These are phyloP conservation scores for Pagetopsis macropterus DNA, from an alignment of 2,797 vertebrate species.

Conservation along the genomic window DNA sequence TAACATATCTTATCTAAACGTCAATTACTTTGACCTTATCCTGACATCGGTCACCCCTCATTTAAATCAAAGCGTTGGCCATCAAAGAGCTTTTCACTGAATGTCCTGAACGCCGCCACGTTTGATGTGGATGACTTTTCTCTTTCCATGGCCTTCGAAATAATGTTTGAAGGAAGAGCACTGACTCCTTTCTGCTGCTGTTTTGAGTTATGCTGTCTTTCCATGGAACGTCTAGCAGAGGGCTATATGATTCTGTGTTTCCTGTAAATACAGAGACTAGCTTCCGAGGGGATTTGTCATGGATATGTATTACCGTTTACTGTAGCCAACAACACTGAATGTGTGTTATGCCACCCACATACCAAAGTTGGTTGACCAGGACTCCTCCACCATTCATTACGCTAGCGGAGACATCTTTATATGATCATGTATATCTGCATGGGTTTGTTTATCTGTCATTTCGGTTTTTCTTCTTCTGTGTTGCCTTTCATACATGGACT, in stretches of 20 bases:
- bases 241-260: too few relatives aligned
- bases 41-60: slow-evolving; percentile 4
- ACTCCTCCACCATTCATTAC: too few relatives aligned
- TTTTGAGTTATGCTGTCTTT: not conserved
- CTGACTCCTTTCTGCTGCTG: not conserved
- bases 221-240: not conserved
- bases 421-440: not conserved
- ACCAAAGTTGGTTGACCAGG: too few relatives aligned
- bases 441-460: not conserved
- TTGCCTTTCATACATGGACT: not conserved
- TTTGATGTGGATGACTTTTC: slow-evolving; percentile 55
- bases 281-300: too few relatives aligned
- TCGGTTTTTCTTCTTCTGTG: not conserved
- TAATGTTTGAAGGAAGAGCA: not conserved
- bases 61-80: slow-evolving; percentile 44
- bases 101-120: slow-evolving; percentile 2
- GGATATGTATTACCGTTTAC: too few relatives aligned
- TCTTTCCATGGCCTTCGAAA: not conserved
- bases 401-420: too few relatives aligned
- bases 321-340: too few relatives aligned
- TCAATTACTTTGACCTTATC: slow-evolving; percentile 34
- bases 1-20: slow-evolving; percentile 7
- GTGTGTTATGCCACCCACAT: too few relatives aligned
- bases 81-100: slow-evolving; percentile 37
- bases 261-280: too few relatives aligned